Evolutionary conservation across 2,888 invertebrate species (phyloP).

Genomic region (Allophyes oxyacanthae): DNA sequence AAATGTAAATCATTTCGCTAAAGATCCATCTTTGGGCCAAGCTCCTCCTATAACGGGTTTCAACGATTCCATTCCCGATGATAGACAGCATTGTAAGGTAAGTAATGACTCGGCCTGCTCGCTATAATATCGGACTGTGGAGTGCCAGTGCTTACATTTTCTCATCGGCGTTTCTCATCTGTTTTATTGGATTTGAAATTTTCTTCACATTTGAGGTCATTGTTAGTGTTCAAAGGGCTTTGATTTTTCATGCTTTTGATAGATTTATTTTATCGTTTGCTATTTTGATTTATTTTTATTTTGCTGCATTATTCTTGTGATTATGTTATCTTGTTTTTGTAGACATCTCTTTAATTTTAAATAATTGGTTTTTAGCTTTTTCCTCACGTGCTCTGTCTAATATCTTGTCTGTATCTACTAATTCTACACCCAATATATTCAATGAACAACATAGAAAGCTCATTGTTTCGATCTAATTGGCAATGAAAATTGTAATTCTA

Average conservation of each 20-base stretch:
- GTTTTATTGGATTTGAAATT: conserved; percentile 47
- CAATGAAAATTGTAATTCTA: conserved; percentile 67
- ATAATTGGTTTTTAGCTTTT: conserved; percentile 5
- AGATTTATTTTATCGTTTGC: neutral
- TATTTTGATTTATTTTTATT: neutral
- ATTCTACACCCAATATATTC: conserved; percentile 35
- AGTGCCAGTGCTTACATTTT: conserved; percentile 56
- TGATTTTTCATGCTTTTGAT: conserved; percentile 16
- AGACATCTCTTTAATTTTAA: neutral
- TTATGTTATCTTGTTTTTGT: too few relatives aligned
- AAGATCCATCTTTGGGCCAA: conserved; percentile 50
- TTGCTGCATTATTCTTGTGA: too few relatives aligned
- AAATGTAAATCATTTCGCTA: conserved; percentile 54
- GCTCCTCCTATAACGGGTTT: conserved; percentile 71
- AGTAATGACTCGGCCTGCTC: conserved; percentile 67
- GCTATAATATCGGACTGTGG: conserved; percentile 59
- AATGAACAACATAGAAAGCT: conserved; percentile 55
- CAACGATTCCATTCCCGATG: conserved; percentile 74
- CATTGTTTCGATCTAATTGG: conserved; percentile 69
- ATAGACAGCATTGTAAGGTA: conserved; percentile 77
- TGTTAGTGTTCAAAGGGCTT: conserved; percentile 18
- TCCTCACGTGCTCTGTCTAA: neutral
- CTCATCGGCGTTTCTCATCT: conserved; percentile 59
- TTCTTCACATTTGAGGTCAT: conserved; percentile 26
- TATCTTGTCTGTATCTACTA: conserved; percentile 29